Evolutionary conservation across 1,140 invertebrate genomes (phyloP), one percentile per base, ranked within the genome.

Genomic region (Drosophila ficusphila): DNA sequence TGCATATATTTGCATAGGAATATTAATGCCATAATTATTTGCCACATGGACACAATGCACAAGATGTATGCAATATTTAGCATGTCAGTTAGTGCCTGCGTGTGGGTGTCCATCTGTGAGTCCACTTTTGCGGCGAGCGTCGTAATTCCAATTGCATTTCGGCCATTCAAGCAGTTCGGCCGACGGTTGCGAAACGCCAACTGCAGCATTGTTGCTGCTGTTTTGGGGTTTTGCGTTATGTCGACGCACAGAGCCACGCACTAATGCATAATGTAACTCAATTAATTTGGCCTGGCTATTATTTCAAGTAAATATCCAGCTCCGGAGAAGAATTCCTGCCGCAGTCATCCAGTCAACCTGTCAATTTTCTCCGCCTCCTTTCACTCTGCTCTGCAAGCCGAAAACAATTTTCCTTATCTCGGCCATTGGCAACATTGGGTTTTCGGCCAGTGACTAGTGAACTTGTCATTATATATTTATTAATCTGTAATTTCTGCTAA

Each of bases 1-100:
- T 42, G 61, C 76, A 85, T 86, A 85, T 79, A 85, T 85, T 85
- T 85, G 79, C 81, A 72, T 85, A 60, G 76, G 71, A 76, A 85
- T 79, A 85, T 85, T 85, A 86, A 85, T 85, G 79, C 81, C 76
- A 85, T 85, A 85, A 85, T 85, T 86, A 86, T 86, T 86, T 86
- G 72, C 71, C 79, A 85, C 81, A 85, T 67, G 70, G 64, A 79
- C 70, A 75, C 79, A 79, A 78, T 85, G 71, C 62, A 52, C 46
- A 72, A 69, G 68, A 77, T 77, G 79, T 72, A 61, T 79, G 48
- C 51, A 83, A 83, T 83, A 75, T 83, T 83, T 71, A 85, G 71
- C 58, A 85, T 67, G 64, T 78, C 70, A 70, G 64, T 78, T 58
- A 34, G 57, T 16, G n/a, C 5, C 1, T 46, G 16, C n/a, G 19